Percentiles rank a stretch among this genome's conserved stretches.
Conservation (phyloP, 2,113 vertebrate genomes). For the Pungitius pungitius region DNA sequence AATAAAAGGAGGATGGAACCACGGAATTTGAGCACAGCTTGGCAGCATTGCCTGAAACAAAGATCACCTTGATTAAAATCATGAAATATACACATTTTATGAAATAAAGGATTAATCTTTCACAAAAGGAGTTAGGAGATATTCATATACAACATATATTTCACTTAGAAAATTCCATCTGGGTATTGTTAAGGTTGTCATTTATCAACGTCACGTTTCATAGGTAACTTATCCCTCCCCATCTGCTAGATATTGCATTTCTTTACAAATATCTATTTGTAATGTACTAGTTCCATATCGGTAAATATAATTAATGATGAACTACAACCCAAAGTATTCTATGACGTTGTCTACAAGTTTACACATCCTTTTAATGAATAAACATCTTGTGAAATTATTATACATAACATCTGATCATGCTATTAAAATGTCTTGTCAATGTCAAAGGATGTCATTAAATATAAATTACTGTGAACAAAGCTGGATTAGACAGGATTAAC, state of each 20-base stretch:
- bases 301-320: no score
- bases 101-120: background rate
- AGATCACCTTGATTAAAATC: background rate
- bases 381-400: slow-evolving; percentile 5
- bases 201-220: background rate
- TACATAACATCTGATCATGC: background rate
- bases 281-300: no score
- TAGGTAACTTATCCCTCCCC: background rate
- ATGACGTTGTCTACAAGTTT: background rate
- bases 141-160: no score
- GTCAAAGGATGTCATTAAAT: slow-evolving; percentile 18
- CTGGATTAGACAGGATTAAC: slow-evolving; percentile 20
- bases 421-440: slow-evolving; percentile 19
- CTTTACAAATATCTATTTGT: background rate
- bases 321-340: no score
- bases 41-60: background rate
- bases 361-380: slow-evolving; percentile 2
- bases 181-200: background rate
- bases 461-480: slow-evolving; percentile 15
- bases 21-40: no score
- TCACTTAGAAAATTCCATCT: background rate
- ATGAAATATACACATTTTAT: background rate
- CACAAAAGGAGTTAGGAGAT: background rate
- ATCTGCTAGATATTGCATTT: background rate
- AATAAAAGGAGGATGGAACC: no score